Base-by-base conservation (phyloP, 2,888 invertebrate genomes). In the Tachina grossa region DNA sequence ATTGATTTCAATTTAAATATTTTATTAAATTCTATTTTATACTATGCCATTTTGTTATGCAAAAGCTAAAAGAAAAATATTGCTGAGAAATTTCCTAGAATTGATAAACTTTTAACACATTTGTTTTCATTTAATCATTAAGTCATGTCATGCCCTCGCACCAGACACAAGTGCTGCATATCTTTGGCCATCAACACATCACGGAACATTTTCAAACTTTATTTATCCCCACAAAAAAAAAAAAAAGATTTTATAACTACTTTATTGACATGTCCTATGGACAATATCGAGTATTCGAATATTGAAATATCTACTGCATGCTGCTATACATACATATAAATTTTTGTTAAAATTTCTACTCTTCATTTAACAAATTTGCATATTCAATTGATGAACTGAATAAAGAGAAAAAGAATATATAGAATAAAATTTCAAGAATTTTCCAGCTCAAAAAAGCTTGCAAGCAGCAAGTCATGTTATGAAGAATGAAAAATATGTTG, bases 291-390 rank as follows among this genome's bases (percentile, higher is more conserved):
- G 53, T 41, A 41, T 47, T 51, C 49, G 53, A 14, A 51, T 31
- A 39, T 45, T 39, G 53, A 71, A 63, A 16, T 53, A 69, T 59
- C 41, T 68, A 43, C 41, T 45, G 11, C 45, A 63, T n/a, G 47
- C 55, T 39, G 14, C 14, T 14, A 39, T 68, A 55, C 10, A 72
- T 53, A n/a, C n/a, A 16, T 5, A 45, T n/a, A 61, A 41, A 63
- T 83, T 75, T 82, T 47, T 53, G 22, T 53, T 59, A 79, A 61
- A 65, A 83, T 11, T 75, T 78, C 19, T 71, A 69, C 83, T 71
- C 78, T 83, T 79, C 75, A 71, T 76, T 83, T 82, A 79, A 85
- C 79, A 83, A 79, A 83, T 83, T 85, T 85, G 75, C 78, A 85
- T 83, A 76, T 80, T 83, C 76, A 83, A 79, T 83, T 80, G 83